Percentiles rank a stretch among this genome's conserved stretches.
Conservation (phyloP, 2,113 vertebrate genomes). For the Nothocercus julius region DNA sequence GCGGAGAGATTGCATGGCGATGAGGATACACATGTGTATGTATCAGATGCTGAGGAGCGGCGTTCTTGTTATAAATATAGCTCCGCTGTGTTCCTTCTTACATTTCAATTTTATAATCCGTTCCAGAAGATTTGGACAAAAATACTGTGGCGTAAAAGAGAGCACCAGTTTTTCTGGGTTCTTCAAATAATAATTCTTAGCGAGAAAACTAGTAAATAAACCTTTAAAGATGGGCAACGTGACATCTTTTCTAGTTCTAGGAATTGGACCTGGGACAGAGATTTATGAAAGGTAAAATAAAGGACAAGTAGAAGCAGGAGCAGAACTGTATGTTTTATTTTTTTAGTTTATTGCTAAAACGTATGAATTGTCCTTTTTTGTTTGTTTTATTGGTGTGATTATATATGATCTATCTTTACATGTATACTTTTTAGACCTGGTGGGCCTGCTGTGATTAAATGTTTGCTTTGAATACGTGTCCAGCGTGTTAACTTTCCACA, state of each 20-base stretch:
- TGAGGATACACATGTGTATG: constrained; percentile 66
- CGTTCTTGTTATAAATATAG: constrained; percentile 57
- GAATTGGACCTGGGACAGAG: constrained; percentile 16
- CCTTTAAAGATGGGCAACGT: constrained; percentile 12
- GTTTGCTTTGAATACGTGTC: constrained; percentile 62
- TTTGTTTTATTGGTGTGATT: constrained; percentile 65
- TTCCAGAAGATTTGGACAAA: constrained; percentile 66
- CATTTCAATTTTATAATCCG: constrained; percentile 67
- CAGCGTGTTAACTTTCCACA: constrained; percentile 37
- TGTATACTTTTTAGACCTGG: constrained; percentile 46
- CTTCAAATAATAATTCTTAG: constrained; percentile 66
- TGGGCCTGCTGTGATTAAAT: constrained; percentile 52
- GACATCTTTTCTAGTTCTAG: constrained; percentile 44
- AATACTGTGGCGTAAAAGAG: constrained; percentile 48
- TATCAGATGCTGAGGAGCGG: constrained; percentile 57
- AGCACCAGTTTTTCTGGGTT: constrained; percentile 34
- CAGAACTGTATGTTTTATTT: constrained; percentile 23
- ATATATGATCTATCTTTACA: constrained; percentile 60
- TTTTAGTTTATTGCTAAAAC: constrained; percentile 62
- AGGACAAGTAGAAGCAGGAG: constrained; percentile 46
- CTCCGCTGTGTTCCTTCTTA: constrained; percentile 49
- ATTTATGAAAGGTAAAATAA: constrained; percentile 63
- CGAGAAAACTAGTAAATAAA: constrained; percentile 61
- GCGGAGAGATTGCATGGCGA: constrained; percentile 34
- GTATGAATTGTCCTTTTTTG: constrained; percentile 53